Percentiles rank a stretch among this genome's conserved stretches.
Conservation (phyloP, 2,113 vertebrate genomes). For the Phyllopteryx taeniolatus region DNA sequence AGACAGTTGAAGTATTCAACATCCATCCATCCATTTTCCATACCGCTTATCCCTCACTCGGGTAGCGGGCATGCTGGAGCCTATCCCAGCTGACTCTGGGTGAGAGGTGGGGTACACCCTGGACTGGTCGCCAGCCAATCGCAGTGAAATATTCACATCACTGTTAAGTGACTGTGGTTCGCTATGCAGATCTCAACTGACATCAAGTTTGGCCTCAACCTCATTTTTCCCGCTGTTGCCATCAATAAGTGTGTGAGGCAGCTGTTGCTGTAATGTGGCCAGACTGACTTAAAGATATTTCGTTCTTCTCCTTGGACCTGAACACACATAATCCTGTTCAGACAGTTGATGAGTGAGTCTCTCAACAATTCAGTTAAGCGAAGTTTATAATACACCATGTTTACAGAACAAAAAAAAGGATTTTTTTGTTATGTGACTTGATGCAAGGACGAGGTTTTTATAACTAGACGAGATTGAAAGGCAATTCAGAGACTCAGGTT, state of each 20-base stretch:
- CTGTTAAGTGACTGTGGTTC: neutral
- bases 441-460: conserved; percentile 44
- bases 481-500: conserved; percentile 39
- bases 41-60: too few species aligned
- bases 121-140: too few species aligned
- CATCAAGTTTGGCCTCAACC: conserved; percentile 48
- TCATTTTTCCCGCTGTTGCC: conserved; percentile 52
- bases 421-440: conserved; percentile 13
- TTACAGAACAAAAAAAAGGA: neutral
- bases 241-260: conserved; percentile 69
- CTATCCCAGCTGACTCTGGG: too few species aligned
- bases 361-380: conserved; percentile 13
- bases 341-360: conserved; percentile 12
- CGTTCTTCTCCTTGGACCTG: conserved; percentile 54
- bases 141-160: conserved; percentile 28
- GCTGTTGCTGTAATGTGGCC: conserved; percentile 66
- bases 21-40: too few species aligned
- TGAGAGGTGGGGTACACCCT: too few species aligned
- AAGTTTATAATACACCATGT: conserved; percentile 5
- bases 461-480: conserved; percentile 48
- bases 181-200: conserved; percentile 18
- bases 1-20: conserved; percentile 14
- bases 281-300: conserved; percentile 44
- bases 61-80: too few species aligned
- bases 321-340: conserved; percentile 26